Percentiles rank a stretch among this genome's conserved stretches.
phyloP scores from a whole-genome alignment of 1,140 invertebrate species.

The Papilio xuthus region DNA sequence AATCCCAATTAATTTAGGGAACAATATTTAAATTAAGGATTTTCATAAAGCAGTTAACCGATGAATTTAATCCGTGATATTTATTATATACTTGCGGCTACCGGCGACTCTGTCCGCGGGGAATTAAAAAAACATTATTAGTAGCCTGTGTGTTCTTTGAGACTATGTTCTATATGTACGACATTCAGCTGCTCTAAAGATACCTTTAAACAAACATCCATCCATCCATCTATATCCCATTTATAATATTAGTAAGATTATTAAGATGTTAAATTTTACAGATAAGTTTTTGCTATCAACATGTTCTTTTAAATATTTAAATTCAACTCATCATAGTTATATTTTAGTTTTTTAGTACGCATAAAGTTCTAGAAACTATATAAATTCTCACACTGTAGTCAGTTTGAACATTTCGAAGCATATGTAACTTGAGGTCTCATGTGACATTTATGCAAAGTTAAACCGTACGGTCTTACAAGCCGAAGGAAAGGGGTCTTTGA shows the following conservation, averaged over 20 bases:
- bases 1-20: conserved; percentile 13
- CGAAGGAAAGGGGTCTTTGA: background rate
- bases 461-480: background rate
- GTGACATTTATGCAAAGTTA: conserved; percentile 8
- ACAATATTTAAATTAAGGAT: background rate
- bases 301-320: background rate
- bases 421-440: background rate
- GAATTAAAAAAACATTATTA: no score
- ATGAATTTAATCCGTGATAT: no score
- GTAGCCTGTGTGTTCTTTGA: no score
- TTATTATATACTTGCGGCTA: no score
- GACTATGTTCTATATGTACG: no score
- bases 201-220: no score
- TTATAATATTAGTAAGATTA: no score
- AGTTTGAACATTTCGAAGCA: conserved; percentile 9
- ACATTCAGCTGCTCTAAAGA: no score
- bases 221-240: no score
- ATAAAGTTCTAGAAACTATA: background rate
- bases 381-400: background rate
- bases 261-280: no score
- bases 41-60: background rate
- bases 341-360: background rate
- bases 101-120: no score
- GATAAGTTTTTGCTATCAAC: no score
- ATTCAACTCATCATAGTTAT: background rate